A percentile compares a stretch with the other conserved stretches of the same genome.
Evolutionary conservation across 2,797 vertebrate species (phyloP).

Genomic region (Balearica regulorum): DNA sequence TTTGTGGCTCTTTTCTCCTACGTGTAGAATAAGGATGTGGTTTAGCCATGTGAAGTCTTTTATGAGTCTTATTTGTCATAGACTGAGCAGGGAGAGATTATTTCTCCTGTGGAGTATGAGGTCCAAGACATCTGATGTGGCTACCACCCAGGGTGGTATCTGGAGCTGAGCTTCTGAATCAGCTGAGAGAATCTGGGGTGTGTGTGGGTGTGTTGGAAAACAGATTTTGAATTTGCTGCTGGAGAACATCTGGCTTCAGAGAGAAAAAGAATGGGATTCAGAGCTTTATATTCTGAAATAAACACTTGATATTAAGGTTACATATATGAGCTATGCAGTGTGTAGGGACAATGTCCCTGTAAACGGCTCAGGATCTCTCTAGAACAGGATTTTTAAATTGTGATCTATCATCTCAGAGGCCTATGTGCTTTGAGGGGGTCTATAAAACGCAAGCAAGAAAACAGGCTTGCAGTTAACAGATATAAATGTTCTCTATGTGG

Average conservation of each 20-base stretch:
- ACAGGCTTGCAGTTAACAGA: background rate
- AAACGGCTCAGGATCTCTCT: background rate
- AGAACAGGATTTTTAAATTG: background rate
- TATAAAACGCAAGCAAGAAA: background rate
- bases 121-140: background rate
- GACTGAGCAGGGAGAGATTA: background rate
- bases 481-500: background rate
- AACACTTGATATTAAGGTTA: background rate
- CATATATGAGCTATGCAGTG: accelerated
- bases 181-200: background rate
- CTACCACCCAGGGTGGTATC: accelerated
- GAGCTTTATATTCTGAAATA: background rate
- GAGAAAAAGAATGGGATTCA: background rate
- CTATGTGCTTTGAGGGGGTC: background rate
- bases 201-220: background rate
- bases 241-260: background rate
- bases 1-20: background rate
- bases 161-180: background rate
- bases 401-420: background rate
- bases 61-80: background rate
- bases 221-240: background rate
- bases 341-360: background rate
- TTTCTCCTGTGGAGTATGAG: background rate
- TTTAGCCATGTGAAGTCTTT: background rate
- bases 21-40: accelerated